Evolutionary conservation across 2,888 invertebrate species (phyloP), one percentile per base, ranked within the genome.

Genomic region (Agrotis exclamationis): DNA sequence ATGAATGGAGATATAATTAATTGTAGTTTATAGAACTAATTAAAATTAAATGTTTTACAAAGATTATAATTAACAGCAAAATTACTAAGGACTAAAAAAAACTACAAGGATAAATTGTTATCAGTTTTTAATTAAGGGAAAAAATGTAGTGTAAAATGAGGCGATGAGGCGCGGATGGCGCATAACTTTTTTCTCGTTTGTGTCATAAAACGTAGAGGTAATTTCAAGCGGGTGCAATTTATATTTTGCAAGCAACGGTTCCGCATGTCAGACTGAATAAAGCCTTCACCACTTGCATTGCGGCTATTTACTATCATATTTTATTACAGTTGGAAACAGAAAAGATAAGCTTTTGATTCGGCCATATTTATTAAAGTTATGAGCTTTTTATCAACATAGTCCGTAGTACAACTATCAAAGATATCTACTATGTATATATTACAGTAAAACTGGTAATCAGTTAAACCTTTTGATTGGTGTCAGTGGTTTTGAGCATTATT

Each of bases 121-220:
- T 80, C 70, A 78, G 68, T 80, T 74, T 74, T 67, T 59, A 72
- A 80, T 78, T 72, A 76, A 67, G 67, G 54, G 65, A 79, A 85
- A 88, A 87, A 84, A 74, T 76, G 69, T 83, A 86, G 83, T 81
- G 74, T 74, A 82, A 89, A 88, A 88, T 80, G 84, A 85, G 81
- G 82, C 85, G 85, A 88, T 89, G 88, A 87, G 85, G 84, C 87
- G 84, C 85, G 87, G 87, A 87, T 87, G 84, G 84, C 71, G 87
- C 84, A 87, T 85, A 88, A 90, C 87, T 92, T 91, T 92, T 90
- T 91, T 89, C 90, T 88, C 89, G 87, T 89, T 91, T 89, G 88
- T 91, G 88, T 92, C 91, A 93, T 92, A 93, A 93, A 93, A 88
- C 88, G 91, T 90, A 89, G 89, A 90, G 90, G 91, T 93, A 93